Evolutionary conservation across 2,113 vertebrate species (phyloP).

Genomic region (Odontophorus gujanensis): DNA sequence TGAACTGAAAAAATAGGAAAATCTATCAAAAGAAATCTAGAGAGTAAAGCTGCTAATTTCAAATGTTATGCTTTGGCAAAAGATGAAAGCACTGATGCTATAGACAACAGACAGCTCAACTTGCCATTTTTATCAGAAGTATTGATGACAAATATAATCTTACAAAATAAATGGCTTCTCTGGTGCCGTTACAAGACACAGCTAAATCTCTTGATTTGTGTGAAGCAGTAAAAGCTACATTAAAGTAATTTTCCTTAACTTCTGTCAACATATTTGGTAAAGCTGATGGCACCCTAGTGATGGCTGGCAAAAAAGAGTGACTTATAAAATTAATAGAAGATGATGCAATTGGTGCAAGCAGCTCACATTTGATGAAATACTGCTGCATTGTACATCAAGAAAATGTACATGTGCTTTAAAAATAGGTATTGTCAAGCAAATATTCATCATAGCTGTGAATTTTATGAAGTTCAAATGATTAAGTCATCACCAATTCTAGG

Average conservation of each 20-base stretch:
- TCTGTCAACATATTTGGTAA: background rate
- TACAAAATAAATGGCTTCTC: background rate
- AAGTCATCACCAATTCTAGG: background rate
- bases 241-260: background rate
- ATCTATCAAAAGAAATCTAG: background rate
- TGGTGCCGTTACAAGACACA: background rate
- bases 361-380: no score
- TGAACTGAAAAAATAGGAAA: background rate
- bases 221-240: background rate
- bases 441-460: background rate
- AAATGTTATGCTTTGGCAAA: background rate
- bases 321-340: background rate
- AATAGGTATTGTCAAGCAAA: background rate
- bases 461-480: background rate
- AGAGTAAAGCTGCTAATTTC: background rate
- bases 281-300: background rate
- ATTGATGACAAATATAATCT: background rate
- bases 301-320: background rate
- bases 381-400: background rate
- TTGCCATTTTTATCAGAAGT: background rate
- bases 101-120: background rate
- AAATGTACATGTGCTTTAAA: background rate
- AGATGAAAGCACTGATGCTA: background rate
- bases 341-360: background rate
- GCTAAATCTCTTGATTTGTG: background rate